Base-by-base conservation (phyloP, 1,140 invertebrate species). In the Macrocentrus cingulum region DNA sequence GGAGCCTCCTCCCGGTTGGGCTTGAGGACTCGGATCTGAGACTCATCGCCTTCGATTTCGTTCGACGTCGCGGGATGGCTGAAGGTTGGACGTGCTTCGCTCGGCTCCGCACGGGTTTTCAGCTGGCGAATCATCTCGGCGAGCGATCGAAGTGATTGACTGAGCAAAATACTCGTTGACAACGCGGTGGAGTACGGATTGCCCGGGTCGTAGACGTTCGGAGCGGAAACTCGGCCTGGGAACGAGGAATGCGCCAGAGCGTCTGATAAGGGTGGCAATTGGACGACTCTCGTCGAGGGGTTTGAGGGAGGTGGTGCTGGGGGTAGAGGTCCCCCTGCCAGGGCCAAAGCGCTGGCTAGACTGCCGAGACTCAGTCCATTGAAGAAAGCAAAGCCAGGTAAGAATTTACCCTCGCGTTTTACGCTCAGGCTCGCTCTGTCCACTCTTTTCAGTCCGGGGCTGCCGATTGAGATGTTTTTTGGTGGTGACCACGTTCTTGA, bases 301-400 rank as follows among this genome's bases (percentile, higher is more conserved):
- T n/a, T n/a, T n/a, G n/a, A n/a, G n/a, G n/a, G n/a, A n/a, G n/a
- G n/a, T n/a, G n/a, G n/a, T n/a, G 56, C 18, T 9, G 57, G 44
- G 1, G 20, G 41, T 2, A 39, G 13, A 13, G 11, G 7, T 32
- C 62, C 62, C 23, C 60, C 19, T 11, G 36, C 50, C 4, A 63
- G 19, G 2, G 69, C 51, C 8, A 62, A 61, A 13, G 61, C 58
- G 11, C 34, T 41, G 2, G 69, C 46, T 9, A 71, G 56, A 32
- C 52, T 59, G 13, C 66, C 68, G n/a, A 68, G 23, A 9, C 69
- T 66, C 11, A 76, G 32, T 23, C 75, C 72, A 44, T 74, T 60
- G 6, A 77, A 36, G 29, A 78, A 67, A 4, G 75, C 68, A 16
- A 78, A 55, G 49, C 61, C 66, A n/a, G 65, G 65, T 0, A 77